These are phyloP conservation scores for Lerista edwardsae DNA, from an alignment of 2,797 vertebrate genomes.

Conservation along the genomic window DNA sequence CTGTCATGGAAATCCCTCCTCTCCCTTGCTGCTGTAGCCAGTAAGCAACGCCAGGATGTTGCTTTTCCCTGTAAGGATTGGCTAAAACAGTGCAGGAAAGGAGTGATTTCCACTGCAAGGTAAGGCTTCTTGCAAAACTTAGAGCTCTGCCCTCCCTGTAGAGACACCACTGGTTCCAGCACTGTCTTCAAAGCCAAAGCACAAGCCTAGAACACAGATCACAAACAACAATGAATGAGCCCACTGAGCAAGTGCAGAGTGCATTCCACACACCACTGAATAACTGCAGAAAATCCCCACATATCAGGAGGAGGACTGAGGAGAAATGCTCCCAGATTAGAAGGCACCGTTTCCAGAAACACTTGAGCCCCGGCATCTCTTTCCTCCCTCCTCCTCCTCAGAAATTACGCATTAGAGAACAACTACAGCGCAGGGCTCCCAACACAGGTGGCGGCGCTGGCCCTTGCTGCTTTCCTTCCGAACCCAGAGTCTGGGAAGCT, in stretches of 20 bases:
- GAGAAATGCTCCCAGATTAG: not conserved
- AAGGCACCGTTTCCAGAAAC: not conserved
- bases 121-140: too few species aligned
- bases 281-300: not conserved
- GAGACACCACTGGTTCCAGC: too few species aligned
- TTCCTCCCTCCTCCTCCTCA: not conserved
- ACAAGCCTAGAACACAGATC: not conserved
- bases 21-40: too few species aligned
- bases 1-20: too few species aligned
- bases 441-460: not conserved
- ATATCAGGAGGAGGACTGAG: too few species aligned
- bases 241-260: constrained; percentile 7
- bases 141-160: too few species aligned
- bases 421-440: not conserved
- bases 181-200: not conserved
- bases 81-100: too few species aligned
- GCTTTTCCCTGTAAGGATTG: too few species aligned
- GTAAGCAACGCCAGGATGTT: too few species aligned
- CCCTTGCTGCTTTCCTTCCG: not conserved
- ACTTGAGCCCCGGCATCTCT: not conserved
- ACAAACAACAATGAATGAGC: not conserved
- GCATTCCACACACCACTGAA: too few species aligned
- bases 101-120: too few species aligned
- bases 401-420: not conserved
- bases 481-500: not conserved